phyloP scores from a whole-genome alignment of 2,888 invertebrate genomes.

The Digitonthophagus gazella region DNA sequence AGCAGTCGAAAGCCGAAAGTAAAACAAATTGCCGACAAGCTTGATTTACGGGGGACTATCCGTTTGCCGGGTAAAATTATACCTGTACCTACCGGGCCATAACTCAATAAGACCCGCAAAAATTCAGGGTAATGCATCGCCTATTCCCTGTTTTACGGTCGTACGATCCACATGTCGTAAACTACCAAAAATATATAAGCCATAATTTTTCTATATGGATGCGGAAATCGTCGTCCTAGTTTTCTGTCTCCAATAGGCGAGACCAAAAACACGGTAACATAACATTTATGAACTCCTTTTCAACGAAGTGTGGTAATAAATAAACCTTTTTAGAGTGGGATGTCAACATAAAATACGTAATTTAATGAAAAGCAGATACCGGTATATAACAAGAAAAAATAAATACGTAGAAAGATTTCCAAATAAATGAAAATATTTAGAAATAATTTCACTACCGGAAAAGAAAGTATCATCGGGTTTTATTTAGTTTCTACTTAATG shows the following conservation, averaged over 20 bases:
- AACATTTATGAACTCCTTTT: no score
- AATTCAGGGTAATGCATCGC: background rate
- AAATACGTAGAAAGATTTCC: no score
- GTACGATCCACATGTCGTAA: background rate
- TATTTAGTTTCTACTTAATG: no score
- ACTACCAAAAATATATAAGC: background rate
- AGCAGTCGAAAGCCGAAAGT: background rate
- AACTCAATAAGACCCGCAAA: background rate
- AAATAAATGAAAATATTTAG: no score
- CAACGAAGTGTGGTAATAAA: no score
- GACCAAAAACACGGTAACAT: no score
- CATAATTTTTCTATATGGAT: background rate
- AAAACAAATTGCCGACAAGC: background rate
- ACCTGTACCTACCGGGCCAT: background rate
- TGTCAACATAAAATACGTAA: no score
- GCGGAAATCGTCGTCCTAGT: background rate
- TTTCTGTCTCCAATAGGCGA: background rate
- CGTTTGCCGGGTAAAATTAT: background rate
- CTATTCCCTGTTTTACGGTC: background rate
- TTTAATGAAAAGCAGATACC: no score
- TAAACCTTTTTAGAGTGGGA: no score
- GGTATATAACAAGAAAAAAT: no score
- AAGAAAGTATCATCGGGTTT: no score
- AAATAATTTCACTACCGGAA: no score
- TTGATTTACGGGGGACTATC: background rate